phyloP scores from a whole-genome alignment of 2,113 vertebrate species.

The Mustela nigripes region DNA sequence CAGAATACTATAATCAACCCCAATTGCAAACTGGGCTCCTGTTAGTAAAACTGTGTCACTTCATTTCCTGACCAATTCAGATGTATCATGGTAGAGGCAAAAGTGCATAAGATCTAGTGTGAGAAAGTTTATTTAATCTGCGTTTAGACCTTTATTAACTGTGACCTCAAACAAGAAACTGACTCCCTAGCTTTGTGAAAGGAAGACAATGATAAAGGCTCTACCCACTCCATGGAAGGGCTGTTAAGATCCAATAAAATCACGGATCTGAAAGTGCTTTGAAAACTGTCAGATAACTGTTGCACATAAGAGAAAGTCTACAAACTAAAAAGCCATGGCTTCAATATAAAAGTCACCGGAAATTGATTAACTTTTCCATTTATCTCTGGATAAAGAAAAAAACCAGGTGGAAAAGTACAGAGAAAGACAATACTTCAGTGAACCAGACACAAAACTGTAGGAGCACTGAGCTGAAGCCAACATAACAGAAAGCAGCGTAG shows the following conservation, averaged over 20 bases:
- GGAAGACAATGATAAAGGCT: not conserved
- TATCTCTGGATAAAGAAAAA: not conserved
- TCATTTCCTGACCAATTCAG: constrained; percentile 35
- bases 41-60: not conserved
- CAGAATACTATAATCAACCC: not conserved
- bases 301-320: constrained; percentile 36
- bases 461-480: not conserved
- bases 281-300: not conserved
- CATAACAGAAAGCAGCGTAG: not conserved
- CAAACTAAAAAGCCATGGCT: not conserved
- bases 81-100: not conserved
- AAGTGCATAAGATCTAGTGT: not conserved
- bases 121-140: constrained; percentile 34
- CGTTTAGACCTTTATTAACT: constrained; percentile 34
- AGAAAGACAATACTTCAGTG: not conserved
- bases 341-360: not conserved
- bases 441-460: not conserved
- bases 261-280: not conserved
- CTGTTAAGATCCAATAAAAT: not conserved
- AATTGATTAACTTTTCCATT: not conserved
- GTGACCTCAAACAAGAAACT: constrained; percentile 14
- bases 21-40: not conserved
- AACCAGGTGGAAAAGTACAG: not conserved
- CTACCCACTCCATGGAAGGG: not conserved
- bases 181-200: constrained; percentile 19